Conservation (phyloP, 2,797 vertebrate species). For the Melanotaenia nigrans region DNA sequence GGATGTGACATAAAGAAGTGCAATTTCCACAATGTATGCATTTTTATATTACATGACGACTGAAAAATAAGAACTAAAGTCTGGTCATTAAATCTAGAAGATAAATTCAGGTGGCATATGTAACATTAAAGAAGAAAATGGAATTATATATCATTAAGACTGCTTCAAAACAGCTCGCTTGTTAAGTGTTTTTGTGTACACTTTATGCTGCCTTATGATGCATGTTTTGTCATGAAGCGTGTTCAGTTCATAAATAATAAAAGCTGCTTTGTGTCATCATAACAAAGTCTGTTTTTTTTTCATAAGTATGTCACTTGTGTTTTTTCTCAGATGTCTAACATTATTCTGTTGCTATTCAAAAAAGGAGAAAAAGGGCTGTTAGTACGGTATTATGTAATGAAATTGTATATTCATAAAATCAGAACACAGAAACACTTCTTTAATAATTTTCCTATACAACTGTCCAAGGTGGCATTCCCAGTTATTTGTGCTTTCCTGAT, state of each 20-base stretch:
- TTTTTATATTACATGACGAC: conserved; percentile 5
- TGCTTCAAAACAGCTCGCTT: conserved; percentile 8
- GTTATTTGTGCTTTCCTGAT: conserved; percentile 23
- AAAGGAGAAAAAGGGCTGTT: conserved; percentile 4
- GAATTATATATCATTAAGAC: background rate
- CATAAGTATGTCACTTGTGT: background rate
- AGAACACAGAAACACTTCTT: conserved; percentile 24
- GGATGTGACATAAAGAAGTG: background rate
- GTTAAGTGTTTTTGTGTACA: background rate
- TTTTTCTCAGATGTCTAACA: conserved; percentile 18
- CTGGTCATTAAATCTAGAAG: background rate
- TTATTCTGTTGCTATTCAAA: conserved; percentile 38
- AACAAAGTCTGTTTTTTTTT: background rate
- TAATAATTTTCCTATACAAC: background rate
- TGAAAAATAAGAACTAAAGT: background rate
- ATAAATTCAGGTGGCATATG: background rate
- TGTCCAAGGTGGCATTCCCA: conserved; percentile 5
- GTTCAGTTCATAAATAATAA: background rate
- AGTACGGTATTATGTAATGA: background rate
- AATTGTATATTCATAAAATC: conserved; percentile 25
- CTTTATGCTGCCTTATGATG: background rate
- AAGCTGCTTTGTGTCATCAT: background rate
- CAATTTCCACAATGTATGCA: conserved; percentile 10
- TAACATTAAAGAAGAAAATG: background rate
- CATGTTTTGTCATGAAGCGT: background rate